These are phyloP conservation scores for Platichthys flesus DNA, from an alignment of 2,113 vertebrate genomes.

Conservation along the genomic window DNA sequence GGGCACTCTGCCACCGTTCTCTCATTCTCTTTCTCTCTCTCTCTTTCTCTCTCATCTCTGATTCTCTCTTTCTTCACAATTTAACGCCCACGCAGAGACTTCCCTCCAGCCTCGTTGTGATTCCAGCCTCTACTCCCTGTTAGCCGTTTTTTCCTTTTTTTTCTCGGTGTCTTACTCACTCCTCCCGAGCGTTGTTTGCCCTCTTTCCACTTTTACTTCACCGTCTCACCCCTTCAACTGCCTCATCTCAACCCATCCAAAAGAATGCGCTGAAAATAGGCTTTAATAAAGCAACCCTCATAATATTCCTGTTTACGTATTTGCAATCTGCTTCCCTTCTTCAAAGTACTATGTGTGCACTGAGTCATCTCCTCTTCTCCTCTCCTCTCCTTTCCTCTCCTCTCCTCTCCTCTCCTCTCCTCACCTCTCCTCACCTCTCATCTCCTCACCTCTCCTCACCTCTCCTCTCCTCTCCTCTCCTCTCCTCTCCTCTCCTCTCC, in stretches of 20 bases:
- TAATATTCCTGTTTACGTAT: slow-evolving; percentile 11
- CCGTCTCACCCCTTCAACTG: slow-evolving; percentile 5
- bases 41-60: slow-evolving; percentile 33
- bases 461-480: no score
- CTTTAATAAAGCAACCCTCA: slow-evolving; percentile 11
- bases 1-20: slow-evolving; percentile 38
- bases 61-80: slow-evolving; percentile 38
- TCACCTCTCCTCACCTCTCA: neutral
- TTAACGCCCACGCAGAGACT: slow-evolving; percentile 54
- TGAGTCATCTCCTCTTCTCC: neutral
- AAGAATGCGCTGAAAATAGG: slow-evolving; percentile 9
- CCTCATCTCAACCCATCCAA: slow-evolving; percentile 12
- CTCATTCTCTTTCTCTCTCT: slow-evolving; percentile 40
- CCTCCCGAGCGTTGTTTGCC: slow-evolving; percentile 3
- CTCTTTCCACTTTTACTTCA: slow-evolving; percentile 19
- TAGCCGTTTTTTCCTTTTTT: slow-evolving; percentile 10
- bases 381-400: no score
- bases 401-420: no score
- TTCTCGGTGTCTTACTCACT: slow-evolving; percentile 29
- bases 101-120: slow-evolving; percentile 50
- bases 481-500: no score
- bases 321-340: slow-evolving; percentile 25
- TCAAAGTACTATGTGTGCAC: slow-evolving; percentile 22
- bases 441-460: neutral
- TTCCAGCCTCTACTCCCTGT: slow-evolving; percentile 40